Base-by-base conservation (phyloP, 1,140 invertebrate genomes). In the Streblospio benedicti region DNA sequence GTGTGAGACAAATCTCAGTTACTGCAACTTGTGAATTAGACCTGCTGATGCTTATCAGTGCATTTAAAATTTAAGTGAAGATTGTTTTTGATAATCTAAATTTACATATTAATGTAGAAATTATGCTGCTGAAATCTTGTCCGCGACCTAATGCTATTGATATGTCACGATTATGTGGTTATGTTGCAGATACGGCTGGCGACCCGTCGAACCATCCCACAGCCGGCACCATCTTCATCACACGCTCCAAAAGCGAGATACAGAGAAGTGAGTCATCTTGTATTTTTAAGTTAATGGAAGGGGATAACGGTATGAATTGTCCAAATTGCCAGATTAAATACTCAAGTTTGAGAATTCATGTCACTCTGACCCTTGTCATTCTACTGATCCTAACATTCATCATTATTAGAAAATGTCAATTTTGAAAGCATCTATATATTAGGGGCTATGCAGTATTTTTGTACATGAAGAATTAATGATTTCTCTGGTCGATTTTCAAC, bases 171-270 rank as follows among this genome's bases (percentile, higher is more conserved):
- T 49, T 49, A 16, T 49, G 25, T 49, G 20, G 14, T 12, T 49
- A 9, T 49, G 59, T 67, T 70, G 35, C 68, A 81, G 93, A 97
- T 77, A 88, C 88, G 69, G 91, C 97, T 67, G 83, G 85, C 57
- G 95, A 99, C 81, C 95, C 95, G 6, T 97, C 94, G 0, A 86
- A 93, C 58, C 91, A 99, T 81, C 95, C 95, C 0, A 88, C 89
- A 67, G 89, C 91, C 51, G 89, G 87, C 33, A 96, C 95, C 33
- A 87, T 98, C 67, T 99, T 98, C 79, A 87, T 98, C 81, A 90
- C 93, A 75, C 84, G 92, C 61, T 97, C 93, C 3, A 93, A 91
- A 80, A 85, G 87, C 68, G 87, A 90, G 61, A 85, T 91, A 14
- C 70, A 73, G 62, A 90, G 92, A 80, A 93, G 85, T 87, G 75